These are phyloP conservation scores for Pardosa pseudoannulata DNA, from an alignment of 2,888 invertebrate species.

Conservation along the genomic window DNA sequence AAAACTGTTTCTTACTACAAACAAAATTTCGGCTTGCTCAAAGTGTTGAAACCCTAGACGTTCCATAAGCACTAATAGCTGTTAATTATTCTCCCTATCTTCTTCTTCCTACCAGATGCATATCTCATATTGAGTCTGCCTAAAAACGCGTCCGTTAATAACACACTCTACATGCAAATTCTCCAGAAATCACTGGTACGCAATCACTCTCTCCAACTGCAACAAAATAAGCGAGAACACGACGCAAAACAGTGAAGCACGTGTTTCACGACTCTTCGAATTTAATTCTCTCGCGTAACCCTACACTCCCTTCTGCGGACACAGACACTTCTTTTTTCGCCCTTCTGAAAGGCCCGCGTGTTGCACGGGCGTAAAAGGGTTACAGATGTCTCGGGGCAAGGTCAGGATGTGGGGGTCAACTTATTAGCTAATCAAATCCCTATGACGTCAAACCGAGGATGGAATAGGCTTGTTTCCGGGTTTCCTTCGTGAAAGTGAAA, in stretches of 20 bases:
- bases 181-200: too few relatives aligned
- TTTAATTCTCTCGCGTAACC: neutral
- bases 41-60: too few relatives aligned
- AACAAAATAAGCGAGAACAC: neutral
- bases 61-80: too few relatives aligned
- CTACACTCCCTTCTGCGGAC: neutral
- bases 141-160: too few relatives aligned
- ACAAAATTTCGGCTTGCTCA: too few relatives aligned
- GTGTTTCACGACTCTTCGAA: neutral
- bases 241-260: neutral
- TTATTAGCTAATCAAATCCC: neutral
- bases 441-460: neutral
- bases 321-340: neutral
- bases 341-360: neutral
- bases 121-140: too few relatives aligned
- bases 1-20: too few relatives aligned
- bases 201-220: too few relatives aligned
- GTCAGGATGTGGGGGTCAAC: neutral
- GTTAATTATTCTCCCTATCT: too few relatives aligned
- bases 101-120: too few relatives aligned
- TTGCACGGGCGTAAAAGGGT: neutral
- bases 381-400: conserved; percentile 3
- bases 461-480: neutral
- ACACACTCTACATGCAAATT: too few relatives aligned
- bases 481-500: neutral